Conservation (phyloP, 2,113 vertebrate species). For the Takifugu bimaculatus region DNA sequence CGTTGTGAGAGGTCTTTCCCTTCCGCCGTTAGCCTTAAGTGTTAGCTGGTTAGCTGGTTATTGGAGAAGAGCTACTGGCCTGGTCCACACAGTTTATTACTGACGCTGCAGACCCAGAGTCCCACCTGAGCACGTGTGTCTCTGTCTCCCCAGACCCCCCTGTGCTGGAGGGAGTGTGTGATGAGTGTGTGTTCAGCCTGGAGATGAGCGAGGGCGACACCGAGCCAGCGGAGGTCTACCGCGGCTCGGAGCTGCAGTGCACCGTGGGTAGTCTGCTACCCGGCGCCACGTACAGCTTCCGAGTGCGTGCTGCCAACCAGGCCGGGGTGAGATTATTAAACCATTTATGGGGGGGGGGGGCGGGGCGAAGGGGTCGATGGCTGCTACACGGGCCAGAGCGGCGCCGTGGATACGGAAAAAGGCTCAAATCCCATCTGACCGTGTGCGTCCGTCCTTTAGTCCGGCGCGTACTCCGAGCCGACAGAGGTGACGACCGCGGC, state of each 20-base stretch:
- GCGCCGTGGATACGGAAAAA: too few species aligned
- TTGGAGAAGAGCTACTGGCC: constrained; percentile 29
- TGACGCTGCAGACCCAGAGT: too few species aligned
- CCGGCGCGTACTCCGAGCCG: constrained; percentile 82
- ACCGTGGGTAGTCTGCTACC: constrained; percentile 88
- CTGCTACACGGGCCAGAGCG: too few species aligned
- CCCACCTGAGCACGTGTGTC: too few species aligned
- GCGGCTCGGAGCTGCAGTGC: constrained; percentile 84
- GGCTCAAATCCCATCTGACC: background rate
- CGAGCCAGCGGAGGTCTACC: constrained; percentile 82
- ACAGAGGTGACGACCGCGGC: constrained; percentile 88
- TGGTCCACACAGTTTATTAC: too few species aligned
- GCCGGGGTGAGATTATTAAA: constrained; percentile 83
- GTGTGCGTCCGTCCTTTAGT: constrained; percentile 62
- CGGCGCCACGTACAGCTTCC: constrained; percentile 85
- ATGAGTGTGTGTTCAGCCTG: constrained; percentile 85
- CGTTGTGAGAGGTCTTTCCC: too few species aligned
- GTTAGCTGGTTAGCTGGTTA: constrained; percentile 42
- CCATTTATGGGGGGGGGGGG: too few species aligned
- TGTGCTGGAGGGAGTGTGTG: constrained; percentile 73
- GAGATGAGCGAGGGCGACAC: constrained; percentile 84
- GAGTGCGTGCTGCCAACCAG: constrained; percentile 87
- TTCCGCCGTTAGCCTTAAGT: constrained; percentile 46
- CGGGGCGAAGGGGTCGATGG: too few species aligned
- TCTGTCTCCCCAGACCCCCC: constrained; percentile 55